Conservation (phyloP, 2,888 invertebrate species). For the Ornithoptera alexandrae region DNA sequence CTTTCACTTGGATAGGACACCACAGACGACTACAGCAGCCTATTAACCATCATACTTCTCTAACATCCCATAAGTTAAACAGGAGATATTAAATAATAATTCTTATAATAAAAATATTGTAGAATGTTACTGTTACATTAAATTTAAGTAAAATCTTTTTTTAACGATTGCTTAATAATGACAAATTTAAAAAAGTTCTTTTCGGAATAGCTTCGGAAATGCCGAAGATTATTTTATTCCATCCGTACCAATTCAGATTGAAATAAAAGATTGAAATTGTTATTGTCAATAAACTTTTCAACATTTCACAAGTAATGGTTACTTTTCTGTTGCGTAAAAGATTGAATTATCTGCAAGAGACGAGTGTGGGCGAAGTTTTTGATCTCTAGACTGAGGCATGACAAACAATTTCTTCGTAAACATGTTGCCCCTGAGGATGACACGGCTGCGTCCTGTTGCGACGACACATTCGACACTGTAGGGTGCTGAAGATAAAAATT, state of each 20-base stretch:
- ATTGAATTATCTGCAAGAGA: background rate
- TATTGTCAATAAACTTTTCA: background rate
- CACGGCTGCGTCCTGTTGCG: slow-evolving; percentile 38
- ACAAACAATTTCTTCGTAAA: slow-evolving; percentile 1
- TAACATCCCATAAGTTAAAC: too few relatives aligned
- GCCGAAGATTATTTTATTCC: too few relatives aligned
- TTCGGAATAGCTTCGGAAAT: too few relatives aligned
- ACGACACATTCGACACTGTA: slow-evolving; percentile 60
- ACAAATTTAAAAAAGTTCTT: too few relatives aligned
- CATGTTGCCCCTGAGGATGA: slow-evolving; percentile 5
- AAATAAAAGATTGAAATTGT: background rate
- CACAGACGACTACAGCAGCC: too few relatives aligned
- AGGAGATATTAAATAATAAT: too few relatives aligned
- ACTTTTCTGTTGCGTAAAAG: background rate
- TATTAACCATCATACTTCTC: too few relatives aligned
- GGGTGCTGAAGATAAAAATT: slow-evolving; percentile 48
- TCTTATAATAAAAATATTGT: too few relatives aligned
- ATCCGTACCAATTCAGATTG: background rate
- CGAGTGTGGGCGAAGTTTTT: background rate
- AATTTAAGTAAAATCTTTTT: too few relatives aligned
- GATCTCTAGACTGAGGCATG: background rate
- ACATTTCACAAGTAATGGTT: background rate
- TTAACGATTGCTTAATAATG: too few relatives aligned
- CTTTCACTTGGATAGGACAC: too few relatives aligned
- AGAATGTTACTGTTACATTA: too few relatives aligned